Evolutionary conservation across 2,888 invertebrate genomes (phyloP).

Genomic region (Drosophila anomelani): DNA sequence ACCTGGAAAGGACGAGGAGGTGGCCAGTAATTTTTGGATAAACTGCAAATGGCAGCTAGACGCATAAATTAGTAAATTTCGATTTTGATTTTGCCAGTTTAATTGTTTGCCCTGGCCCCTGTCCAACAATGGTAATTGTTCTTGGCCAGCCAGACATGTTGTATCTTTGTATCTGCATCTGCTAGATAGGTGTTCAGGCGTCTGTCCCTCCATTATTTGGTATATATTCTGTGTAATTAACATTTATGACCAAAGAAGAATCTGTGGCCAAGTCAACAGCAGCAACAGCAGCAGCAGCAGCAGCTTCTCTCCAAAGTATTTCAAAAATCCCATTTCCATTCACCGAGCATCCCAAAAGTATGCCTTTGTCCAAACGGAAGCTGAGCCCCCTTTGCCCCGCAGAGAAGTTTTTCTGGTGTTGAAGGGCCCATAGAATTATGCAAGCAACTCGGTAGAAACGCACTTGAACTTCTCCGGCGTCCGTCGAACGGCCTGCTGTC

Average conservation of each 20-base stretch:
- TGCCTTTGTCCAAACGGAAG: constrained; percentile 21
- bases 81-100: constrained; percentile 79
- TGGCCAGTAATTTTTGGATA: constrained; percentile 9
- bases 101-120: constrained; percentile 69
- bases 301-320: constrained; percentile 13
- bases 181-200: constrained; percentile 31
- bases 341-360: constrained; percentile 34
- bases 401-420: constrained; percentile 39
- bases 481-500: constrained; percentile 46
- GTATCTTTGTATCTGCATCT: constrained; percentile 69
- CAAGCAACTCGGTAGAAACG: constrained; percentile 48
- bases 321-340: constrained; percentile 36
- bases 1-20: neutral
- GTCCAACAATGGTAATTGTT: constrained; percentile 52
- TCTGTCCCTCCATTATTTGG: constrained; percentile 22
- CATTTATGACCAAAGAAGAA: constrained; percentile 65
- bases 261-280: constrained; percentile 13
- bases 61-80: constrained; percentile 77
- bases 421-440: constrained; percentile 51
- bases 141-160: constrained; percentile 66
- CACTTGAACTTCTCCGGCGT: constrained; percentile 54
- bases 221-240: constrained; percentile 57
- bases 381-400: neutral
- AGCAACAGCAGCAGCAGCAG: neutral
- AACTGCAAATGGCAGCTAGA: constrained; percentile 70